Evolutionary conservation across 2,797 vertebrate species (phyloP).

Genomic region (Novumbra hubbsi): DNA sequence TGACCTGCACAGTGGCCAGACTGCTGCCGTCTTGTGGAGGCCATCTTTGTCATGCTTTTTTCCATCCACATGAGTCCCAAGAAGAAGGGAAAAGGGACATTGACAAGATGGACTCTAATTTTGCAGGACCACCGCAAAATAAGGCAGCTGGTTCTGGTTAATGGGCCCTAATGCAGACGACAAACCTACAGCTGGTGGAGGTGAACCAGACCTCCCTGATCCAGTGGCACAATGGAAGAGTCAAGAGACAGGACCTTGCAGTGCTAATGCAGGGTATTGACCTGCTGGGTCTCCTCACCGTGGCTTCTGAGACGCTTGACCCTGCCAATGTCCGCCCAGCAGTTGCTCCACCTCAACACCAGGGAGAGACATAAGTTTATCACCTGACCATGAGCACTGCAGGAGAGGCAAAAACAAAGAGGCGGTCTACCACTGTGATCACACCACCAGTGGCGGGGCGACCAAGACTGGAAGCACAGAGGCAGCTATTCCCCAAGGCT

Average conservation of each 20-base stretch:
- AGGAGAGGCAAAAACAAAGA: slow-evolving; percentile 10
- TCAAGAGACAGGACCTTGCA: slow-evolving; percentile 12
- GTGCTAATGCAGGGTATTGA: slow-evolving; percentile 16
- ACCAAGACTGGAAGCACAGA: background rate
- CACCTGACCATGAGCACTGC: slow-evolving; percentile 7
- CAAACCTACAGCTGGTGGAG: slow-evolving; percentile 18
- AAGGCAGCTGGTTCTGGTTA: slow-evolving; percentile 16
- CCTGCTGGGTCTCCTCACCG: background rate
- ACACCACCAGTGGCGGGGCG: background rate
- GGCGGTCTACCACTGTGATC: background rate
- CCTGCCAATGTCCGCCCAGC: slow-evolving; percentile 2
- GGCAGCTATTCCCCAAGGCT: background rate
- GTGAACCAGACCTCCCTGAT: slow-evolving; percentile 21
- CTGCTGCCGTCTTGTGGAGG: too few species aligned
- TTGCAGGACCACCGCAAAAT: too few species aligned
- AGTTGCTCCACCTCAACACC: background rate
- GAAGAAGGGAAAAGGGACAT: slow-evolving; percentile 6
- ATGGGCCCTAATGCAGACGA: slow-evolving; percentile 14
- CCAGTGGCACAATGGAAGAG: slow-evolving; percentile 5
- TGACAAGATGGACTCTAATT: slow-evolving; percentile 14
- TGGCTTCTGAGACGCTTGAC: background rate
- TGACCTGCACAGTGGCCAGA: too few species aligned
- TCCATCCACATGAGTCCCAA: slow-evolving; percentile 14
- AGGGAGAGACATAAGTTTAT: background rate
- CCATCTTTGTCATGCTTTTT: slow-evolving; percentile 17